Percentiles rank a stretch among this genome's conserved stretches.
Evolutionary conservation across 2,113 vertebrate species (phyloP).

Genomic region (Lontra canadensis): DNA sequence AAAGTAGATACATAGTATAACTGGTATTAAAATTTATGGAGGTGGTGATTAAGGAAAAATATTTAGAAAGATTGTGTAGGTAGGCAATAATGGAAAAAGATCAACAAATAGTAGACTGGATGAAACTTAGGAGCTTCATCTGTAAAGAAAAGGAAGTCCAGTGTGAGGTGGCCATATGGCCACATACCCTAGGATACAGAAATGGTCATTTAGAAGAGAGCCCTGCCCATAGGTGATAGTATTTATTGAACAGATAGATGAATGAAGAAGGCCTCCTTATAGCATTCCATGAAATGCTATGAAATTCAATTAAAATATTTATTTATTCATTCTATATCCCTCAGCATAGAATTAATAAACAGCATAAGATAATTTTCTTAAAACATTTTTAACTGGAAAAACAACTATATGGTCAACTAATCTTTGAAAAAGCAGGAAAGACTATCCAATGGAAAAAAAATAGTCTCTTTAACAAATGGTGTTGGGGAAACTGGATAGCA

Average conservation of each 20-base stretch:
- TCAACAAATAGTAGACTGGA: neutral
- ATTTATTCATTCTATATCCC: neutral
- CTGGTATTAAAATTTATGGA: neutral
- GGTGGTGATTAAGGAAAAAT: neutral
- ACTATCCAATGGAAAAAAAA: neutral
- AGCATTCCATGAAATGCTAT: constrained; percentile 31
- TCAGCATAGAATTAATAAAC: neutral
- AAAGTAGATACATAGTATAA: neutral
- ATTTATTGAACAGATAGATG: neutral
- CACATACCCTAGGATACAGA: neutral
- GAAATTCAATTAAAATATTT: neutral
- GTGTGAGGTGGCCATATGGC: neutral
- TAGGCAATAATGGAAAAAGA: neutral
- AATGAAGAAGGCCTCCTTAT: neutral
- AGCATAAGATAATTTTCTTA: neutral
- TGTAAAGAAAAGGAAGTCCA: neutral
- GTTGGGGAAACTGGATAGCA: neutral
- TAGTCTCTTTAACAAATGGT: neutral
- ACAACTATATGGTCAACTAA: neutral
- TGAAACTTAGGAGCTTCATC: neutral
- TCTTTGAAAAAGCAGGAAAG: neutral
- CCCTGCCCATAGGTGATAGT: neutral
- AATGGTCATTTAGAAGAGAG: neutral
- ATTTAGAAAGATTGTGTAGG: neutral
- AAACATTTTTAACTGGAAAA: neutral